A percentile compares a stretch with the other conserved stretches of the same genome.
These are phyloP conservation scores for Andrena chrysosceles DNA, from an alignment of 2,888 invertebrate genomes.

Conservation along the genomic window DNA sequence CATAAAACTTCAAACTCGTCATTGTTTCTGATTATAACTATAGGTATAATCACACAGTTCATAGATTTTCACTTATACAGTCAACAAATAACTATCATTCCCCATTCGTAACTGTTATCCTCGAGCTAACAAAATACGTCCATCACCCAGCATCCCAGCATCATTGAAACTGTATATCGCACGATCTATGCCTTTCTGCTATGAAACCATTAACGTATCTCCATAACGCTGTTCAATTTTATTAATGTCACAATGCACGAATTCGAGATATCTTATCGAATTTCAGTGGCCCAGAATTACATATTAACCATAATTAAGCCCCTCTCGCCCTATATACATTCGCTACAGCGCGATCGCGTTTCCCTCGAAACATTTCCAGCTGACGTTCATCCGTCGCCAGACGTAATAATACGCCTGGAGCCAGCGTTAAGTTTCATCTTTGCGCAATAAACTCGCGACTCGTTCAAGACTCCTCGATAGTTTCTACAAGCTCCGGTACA, in stretches of 20 bases:
- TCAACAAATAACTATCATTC: background rate
- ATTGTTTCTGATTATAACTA: no score
- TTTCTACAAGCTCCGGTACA: background rate
- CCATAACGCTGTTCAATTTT: slow-evolving; percentile 42
- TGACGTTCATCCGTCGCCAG: slow-evolving; percentile 34
- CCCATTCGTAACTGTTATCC: background rate
- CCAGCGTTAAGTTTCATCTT: slow-evolving; percentile 44
- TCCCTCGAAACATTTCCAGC: slow-evolving; percentile 62
- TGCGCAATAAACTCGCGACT: slow-evolving; percentile 6
- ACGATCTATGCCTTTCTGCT: slow-evolving; percentile 12
- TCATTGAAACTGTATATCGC: slow-evolving; percentile 44
- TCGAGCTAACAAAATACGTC: slow-evolving; percentile 18
- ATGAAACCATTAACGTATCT: slow-evolving; percentile 32
- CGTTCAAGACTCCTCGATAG: slow-evolving; percentile 17
- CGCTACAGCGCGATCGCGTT: slow-evolving; percentile 50
- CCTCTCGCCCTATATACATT: background rate
- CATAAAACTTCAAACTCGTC: background rate
- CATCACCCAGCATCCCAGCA: slow-evolving; percentile 15
- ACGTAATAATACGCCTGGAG: slow-evolving; percentile 50
- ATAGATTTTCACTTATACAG: no score
- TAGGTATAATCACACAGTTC: no score
- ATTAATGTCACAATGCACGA: slow-evolving; percentile 45
- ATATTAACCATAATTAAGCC: slow-evolving; percentile 58
- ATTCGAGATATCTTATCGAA: slow-evolving; percentile 55
- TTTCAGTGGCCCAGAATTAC: slow-evolving; percentile 58